These are phyloP conservation scores for Camponotus vicinus DNA, from an alignment of 1,140 invertebrate species.

Conservation along the genomic window DNA sequence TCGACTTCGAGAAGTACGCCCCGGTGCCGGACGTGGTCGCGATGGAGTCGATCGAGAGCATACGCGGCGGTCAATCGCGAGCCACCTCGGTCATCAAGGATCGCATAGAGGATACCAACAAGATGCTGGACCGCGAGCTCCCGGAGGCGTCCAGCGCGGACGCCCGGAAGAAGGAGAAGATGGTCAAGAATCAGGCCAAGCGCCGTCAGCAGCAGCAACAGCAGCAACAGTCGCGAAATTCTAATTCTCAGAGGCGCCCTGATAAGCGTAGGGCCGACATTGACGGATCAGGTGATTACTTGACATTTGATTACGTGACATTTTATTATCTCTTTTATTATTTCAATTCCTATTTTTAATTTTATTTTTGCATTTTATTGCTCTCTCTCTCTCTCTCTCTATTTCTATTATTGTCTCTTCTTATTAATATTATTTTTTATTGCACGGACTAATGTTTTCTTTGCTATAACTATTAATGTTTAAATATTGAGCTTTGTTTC, in stretches of 20 bases:
- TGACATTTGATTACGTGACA: neutral
- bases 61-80: slow-evolving; percentile 56
- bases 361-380: neutral
- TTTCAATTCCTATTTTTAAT: neutral
- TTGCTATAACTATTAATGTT: neutral
- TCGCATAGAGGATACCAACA: slow-evolving; percentile 81
- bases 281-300: slow-evolving; percentile 75
- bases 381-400: too few species aligned
- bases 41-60: slow-evolving; percentile 77
- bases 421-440: slow-evolving; percentile 3
- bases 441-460: too few species aligned
- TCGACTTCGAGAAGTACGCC: slow-evolving; percentile 83
- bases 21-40: slow-evolving; percentile 84
- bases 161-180: slow-evolving; percentile 84
- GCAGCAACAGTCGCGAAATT: slow-evolving; percentile 60
- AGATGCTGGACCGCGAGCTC: slow-evolving; percentile 77
- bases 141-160: slow-evolving; percentile 76
- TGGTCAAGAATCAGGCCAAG: slow-evolving; percentile 83
- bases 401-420: neutral
- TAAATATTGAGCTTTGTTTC: neutral
- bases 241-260: slow-evolving; percentile 73
- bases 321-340: neutral
- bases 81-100: slow-evolving; percentile 56
- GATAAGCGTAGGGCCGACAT: slow-evolving; percentile 80
- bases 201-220: slow-evolving; percentile 80